Conservation (phyloP, 2,888 invertebrate genomes). For the Callyntrura sp. region DNA sequence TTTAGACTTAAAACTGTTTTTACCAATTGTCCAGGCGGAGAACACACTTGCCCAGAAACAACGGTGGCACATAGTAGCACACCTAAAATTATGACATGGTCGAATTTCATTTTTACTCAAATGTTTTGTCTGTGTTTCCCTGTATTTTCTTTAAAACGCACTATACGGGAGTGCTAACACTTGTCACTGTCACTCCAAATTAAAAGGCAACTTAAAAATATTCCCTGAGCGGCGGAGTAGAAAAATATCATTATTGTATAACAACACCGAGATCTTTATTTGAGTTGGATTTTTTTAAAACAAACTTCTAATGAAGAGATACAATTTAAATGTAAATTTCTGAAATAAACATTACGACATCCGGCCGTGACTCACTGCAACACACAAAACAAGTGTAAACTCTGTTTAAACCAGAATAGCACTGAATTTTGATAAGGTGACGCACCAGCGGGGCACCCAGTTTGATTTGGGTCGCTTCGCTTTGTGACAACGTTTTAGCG, state of each 20-base stretch:
- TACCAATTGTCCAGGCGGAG: conserved; percentile 78
- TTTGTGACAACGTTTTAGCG: not conserved
- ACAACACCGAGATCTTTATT: not conserved
- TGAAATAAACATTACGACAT: not conserved
- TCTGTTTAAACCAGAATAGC: conserved; percentile 3
- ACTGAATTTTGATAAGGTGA: not conserved
- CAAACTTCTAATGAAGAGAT: too few relatives aligned
- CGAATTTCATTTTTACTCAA: conserved; percentile 49
- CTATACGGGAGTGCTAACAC: not conserved
- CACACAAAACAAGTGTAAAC: not conserved
- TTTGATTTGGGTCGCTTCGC: too few relatives aligned
- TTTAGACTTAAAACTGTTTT: not conserved
- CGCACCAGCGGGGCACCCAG: too few relatives aligned
- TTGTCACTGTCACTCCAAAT: not conserved
- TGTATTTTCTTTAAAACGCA: not conserved
- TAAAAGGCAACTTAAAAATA: not conserved
- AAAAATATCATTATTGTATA: not conserved
- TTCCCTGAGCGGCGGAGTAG: not conserved
- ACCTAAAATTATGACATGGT: conserved; percentile 22
- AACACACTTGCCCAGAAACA: conserved; percentile 76
- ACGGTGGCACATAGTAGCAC: conserved; percentile 43
- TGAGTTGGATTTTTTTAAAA: conserved; percentile 14
- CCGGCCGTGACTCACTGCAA: conserved; percentile 14
- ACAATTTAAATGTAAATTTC: conserved; percentile 29
- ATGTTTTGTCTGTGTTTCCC: not conserved